Evolutionary conservation across 2,113 vertebrate species (phyloP).

Genomic region (Ovis canadensis): DNA sequence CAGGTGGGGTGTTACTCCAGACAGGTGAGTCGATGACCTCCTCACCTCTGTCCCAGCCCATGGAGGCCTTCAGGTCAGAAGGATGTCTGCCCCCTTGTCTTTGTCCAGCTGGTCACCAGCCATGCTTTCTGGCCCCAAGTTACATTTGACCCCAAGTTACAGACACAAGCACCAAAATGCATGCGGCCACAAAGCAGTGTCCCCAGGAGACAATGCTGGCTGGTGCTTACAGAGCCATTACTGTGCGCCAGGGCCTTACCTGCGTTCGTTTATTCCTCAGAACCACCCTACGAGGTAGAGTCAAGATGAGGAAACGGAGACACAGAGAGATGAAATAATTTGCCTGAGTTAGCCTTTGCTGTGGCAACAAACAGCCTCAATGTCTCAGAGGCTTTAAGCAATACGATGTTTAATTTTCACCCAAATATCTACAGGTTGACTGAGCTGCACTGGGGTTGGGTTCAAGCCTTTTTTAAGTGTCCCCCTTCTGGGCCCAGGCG

Average conservation of each 20-base stretch:
- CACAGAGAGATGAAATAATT: background rate
- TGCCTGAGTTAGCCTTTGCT: background rate
- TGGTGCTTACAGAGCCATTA: background rate
- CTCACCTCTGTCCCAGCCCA: background rate
- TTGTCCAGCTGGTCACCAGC: background rate
- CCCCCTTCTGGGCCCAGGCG: background rate
- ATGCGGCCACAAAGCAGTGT: background rate
- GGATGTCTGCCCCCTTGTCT: background rate
- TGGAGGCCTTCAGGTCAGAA: background rate
- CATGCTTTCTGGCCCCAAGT: background rate
- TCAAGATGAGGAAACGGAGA: background rate
- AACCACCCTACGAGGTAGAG: background rate
- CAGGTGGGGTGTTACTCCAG: conserved; percentile 68
- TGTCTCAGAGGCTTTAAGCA: background rate
- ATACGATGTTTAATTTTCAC: background rate
- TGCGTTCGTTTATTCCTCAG: background rate
- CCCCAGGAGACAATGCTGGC: background rate
- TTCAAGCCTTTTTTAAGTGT: background rate
- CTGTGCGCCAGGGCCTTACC: background rate
- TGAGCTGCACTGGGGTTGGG: background rate
- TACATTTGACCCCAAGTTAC: background rate
- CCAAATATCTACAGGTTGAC: background rate
- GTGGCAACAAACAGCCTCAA: background rate
- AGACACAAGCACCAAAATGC: background rate
- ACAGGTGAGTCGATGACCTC: conserved; percentile 61